Conservation (phyloP, 2,888 invertebrate species). For the Macrophya annulata region DNA sequence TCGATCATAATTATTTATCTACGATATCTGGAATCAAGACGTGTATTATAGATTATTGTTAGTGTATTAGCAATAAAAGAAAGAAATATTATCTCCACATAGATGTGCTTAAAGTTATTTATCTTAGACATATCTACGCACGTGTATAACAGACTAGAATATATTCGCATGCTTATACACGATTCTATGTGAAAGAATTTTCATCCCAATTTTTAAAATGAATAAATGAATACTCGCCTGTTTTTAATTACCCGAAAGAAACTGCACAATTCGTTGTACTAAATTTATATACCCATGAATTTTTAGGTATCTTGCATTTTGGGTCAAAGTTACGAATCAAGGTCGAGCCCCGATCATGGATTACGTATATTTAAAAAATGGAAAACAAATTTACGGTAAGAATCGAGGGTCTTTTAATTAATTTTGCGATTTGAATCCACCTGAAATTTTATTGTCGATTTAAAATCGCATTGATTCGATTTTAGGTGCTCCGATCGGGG, state of each 20-base stretch:
- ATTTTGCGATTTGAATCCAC: background rate
- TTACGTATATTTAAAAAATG: slow-evolving; percentile 86
- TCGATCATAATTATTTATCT: background rate
- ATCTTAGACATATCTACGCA: background rate
- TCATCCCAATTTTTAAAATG: background rate
- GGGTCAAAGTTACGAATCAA: slow-evolving; percentile 84
- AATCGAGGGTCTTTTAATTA: background rate
- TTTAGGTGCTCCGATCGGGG: slow-evolving; percentile 92
- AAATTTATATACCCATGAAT: background rate
- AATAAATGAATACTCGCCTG: background rate
- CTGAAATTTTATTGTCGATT: slow-evolving; percentile 42
- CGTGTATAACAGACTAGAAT: background rate
- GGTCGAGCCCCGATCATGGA: slow-evolving; percentile 90
- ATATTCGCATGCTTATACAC: background rate
- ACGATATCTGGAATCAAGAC: background rate
- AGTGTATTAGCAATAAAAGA: background rate
- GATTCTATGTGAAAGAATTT: background rate
- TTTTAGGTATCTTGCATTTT: slow-evolving; percentile 88
- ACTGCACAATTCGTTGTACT: slow-evolving; percentile 58
- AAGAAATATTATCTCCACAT: background rate
- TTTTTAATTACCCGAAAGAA: background rate
- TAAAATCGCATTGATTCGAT: background rate
- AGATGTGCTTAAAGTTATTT: background rate
- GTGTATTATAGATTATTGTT: background rate
- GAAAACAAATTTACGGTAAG: slow-evolving; percentile 92